phyloP scores from a whole-genome alignment of 2,113 vertebrate genomes.

The Ptilorrhoa leucosticta region DNA sequence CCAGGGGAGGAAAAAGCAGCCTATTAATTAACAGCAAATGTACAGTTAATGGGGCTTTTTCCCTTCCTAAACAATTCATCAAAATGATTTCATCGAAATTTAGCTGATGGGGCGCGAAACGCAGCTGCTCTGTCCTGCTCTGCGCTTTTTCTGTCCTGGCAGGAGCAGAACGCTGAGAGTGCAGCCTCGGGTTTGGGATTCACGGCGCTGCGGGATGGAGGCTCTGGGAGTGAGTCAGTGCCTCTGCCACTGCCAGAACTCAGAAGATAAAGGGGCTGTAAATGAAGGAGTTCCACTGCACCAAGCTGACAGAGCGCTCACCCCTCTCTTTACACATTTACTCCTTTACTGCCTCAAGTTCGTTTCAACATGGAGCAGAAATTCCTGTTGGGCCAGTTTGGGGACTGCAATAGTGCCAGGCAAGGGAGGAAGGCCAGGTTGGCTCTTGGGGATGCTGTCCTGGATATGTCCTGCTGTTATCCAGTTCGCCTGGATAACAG shows the following conservation, averaged over 20 bases:
- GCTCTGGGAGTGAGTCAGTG: slow-evolving; percentile 14
- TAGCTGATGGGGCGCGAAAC: slow-evolving; percentile 58
- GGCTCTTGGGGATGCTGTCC: background rate
- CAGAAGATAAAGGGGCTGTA: background rate
- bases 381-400: background rate
- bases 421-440: background rate
- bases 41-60: slow-evolving; percentile 49
- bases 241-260: slow-evolving; percentile 16
- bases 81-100: slow-evolving; percentile 62
- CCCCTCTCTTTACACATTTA: background rate
- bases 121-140: slow-evolving; percentile 54
- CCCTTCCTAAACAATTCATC: slow-evolving; percentile 60
- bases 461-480: background rate
- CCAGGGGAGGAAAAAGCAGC: background rate
- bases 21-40: slow-evolving; percentile 68
- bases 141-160: slow-evolving; percentile 31
- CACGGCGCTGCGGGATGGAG: background rate
- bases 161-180: slow-evolving; percentile 28
- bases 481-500: background rate
- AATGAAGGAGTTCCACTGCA: background rate
- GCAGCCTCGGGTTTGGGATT: background rate
- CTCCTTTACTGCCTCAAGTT: background rate
- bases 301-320: background rate
- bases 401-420: background rate
- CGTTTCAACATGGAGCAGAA: background rate